Base-by-base conservation (phyloP, 2,113 vertebrate species). In the Neopipo cinnamomea region DNA sequence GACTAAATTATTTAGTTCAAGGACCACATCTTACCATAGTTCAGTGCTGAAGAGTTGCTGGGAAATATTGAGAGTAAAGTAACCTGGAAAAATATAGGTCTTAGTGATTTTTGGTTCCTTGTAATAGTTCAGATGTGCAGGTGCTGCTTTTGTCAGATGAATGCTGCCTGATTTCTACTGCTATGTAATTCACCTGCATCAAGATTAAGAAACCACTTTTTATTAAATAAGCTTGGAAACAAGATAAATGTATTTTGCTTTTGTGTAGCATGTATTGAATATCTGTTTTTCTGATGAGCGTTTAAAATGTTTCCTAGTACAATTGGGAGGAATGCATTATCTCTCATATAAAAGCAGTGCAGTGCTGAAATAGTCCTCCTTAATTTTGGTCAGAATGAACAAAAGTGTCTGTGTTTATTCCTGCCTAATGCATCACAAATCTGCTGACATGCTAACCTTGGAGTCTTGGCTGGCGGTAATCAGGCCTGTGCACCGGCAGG, bases 391-490 rank as follows among this genome's bases (percentile, higher is more conserved):
- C 97, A 88, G 97, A 97, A 96, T 55, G 96, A 98, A 98, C 98
- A 97, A 97, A 98, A 98, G 98, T 99, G 98, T 98, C 98, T 97
- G 96, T 98, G 98, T 98, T 98, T 98, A 98, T 98, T 98, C 97
- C 97, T 98, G 98, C 97, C 98, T 98, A 98, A 98, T 99, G 98
- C 98, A 98, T 98, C 98, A 98, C 98, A 98, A 98, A 98, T 98
- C 98, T 98, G 98, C 98, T 98, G 98, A 98, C 98, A 98, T 88
- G 96, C 98, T 98, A 97, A 98, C 98, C 98, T 98, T 98, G 98
- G 98, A 98, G 98, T 97, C 98, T 97, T 97, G 97, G 97, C 98
- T 97, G 98, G 98, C 98, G 53, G 98, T 98, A 98, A 98, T 99
- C 98, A 98, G 98, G 97, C 98, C 98, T 96, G 96, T 91, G 97